A percentile compares a stretch with the other conserved stretches of the same genome.
Evolutionary conservation across 2,797 vertebrate species (phyloP).

Genomic region (Malacoctenus gilli): DNA sequence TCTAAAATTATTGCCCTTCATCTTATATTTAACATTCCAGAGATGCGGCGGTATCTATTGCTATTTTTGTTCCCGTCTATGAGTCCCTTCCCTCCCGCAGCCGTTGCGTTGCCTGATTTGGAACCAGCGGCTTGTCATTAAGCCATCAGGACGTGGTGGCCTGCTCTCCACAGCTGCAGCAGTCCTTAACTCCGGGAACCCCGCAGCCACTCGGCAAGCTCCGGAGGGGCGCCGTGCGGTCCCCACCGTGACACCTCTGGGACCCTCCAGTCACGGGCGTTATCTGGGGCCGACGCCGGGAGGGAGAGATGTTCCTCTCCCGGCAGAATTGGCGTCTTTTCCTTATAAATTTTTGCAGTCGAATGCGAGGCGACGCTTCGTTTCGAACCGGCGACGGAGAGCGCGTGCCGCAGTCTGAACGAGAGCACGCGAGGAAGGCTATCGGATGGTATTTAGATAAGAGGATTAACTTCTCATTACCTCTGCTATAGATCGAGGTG

Average conservation of each 20-base stretch:
- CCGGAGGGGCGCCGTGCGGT: conserved; percentile 23
- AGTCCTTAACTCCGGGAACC: conserved; percentile 45
- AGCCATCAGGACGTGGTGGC: conserved; percentile 37
- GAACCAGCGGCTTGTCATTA: conserved; percentile 51
- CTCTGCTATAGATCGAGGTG: no score
- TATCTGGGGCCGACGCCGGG: background rate
- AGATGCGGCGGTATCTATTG: conserved; percentile 66
- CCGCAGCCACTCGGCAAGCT: conserved; percentile 40
- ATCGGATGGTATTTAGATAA: no score
- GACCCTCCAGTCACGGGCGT: conserved; percentile 3
- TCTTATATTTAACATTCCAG: conserved; percentile 78
- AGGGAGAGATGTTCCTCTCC: background rate
- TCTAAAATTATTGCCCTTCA: conserved; percentile 79
- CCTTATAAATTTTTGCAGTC: conserved; percentile 1
- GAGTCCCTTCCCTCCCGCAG: no score
- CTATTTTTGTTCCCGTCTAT: conserved; percentile 66
- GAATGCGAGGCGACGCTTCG: background rate
- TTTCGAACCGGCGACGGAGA: no score
- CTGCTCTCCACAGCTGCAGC: conserved; percentile 34
- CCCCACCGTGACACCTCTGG: conserved; percentile 12
- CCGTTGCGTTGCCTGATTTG: conserved; percentile 25
- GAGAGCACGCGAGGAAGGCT: no score
- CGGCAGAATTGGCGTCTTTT: no score
- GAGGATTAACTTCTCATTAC: no score
- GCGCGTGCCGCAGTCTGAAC: no score